Evolutionary conservation across 2,797 vertebrate species (phyloP).

Genomic region (Pangasius djambal): DNA sequence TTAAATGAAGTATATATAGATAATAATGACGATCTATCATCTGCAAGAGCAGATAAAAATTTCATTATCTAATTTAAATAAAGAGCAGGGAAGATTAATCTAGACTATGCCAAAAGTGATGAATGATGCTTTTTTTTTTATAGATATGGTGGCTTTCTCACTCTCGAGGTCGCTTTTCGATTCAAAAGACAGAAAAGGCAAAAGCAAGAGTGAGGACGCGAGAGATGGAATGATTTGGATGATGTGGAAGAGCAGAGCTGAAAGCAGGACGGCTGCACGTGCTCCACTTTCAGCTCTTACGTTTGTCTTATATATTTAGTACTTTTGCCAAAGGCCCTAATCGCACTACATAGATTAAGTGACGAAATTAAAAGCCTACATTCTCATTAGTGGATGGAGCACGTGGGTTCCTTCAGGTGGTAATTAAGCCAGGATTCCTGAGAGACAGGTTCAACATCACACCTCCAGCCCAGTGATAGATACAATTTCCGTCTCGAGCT

Average conservation of each 20-base stretch:
- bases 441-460: neutral
- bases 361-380: too few relatives aligned
- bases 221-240: neutral
- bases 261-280: neutral
- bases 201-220: too few relatives aligned
- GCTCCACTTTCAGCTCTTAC: neutral
- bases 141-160: neutral
- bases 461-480: neutral
- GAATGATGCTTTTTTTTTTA: neutral
- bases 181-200: too few relatives aligned
- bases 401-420: neutral
- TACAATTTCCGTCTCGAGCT: neutral
- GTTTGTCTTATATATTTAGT: neutral
- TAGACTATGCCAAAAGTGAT: neutral
- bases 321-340: neutral
- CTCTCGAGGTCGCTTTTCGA: neutral
- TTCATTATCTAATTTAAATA: neutral
- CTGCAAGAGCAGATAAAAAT: neutral
- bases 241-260: neutral
- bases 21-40: neutral
- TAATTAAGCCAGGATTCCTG: neutral
- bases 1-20: too few relatives aligned
- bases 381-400: neutral
- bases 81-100: neutral
- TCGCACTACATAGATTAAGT: neutral